A percentile compares a stretch with the other conserved stretches of the same genome.
These are phyloP conservation scores for Sitobion miscanthi DNA, from an alignment of 1,140 invertebrate species.

Conservation along the genomic window DNA sequence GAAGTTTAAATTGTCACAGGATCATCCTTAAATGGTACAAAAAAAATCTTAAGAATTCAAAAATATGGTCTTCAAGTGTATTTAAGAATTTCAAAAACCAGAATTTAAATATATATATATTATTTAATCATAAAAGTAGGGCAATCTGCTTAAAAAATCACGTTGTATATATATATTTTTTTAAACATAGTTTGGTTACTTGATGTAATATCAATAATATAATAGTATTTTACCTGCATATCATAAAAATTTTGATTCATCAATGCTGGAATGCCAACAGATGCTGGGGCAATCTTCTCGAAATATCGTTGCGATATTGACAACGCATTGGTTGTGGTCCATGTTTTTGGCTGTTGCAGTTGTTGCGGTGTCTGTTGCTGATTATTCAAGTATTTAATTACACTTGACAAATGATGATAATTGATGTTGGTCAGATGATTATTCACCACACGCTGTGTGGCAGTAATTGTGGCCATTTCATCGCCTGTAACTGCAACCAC, in stretches of 20 bases:
- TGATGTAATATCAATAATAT: background rate
- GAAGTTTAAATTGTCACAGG: too few relatives aligned
- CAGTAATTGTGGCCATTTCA: slow-evolving; percentile 53
- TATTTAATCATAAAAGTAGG: too few relatives aligned
- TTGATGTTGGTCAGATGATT: slow-evolving; percentile 53
- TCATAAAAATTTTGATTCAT: slow-evolving; percentile 55
- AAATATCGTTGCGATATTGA: slow-evolving; percentile 59
- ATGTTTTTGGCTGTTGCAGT: slow-evolving; percentile 34
- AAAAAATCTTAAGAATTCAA: too few relatives aligned
- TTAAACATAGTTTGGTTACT: background rate
- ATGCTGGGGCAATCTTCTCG: slow-evolving; percentile 53
- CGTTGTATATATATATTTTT: too few relatives aligned
- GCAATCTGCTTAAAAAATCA: too few relatives aligned
- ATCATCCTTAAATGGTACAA: too few relatives aligned
- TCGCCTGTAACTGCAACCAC: slow-evolving; percentile 55
- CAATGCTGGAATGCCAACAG: slow-evolving; percentile 23
- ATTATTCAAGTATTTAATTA: slow-evolving; percentile 53
- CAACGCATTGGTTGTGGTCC: slow-evolving; percentile 55
- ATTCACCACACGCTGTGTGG: slow-evolving; percentile 47
- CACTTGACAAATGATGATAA: slow-evolving; percentile 55
- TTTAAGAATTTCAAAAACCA: too few relatives aligned
- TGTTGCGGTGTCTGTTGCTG: slow-evolving; percentile 29
- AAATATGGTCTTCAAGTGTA: too few relatives aligned
- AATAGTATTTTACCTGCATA: slow-evolving; percentile 23
- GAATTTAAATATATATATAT: too few relatives aligned